These are phyloP conservation scores for Kryptopterus vitreolus DNA, from an alignment of 2,797 vertebrate genomes.

Conservation along the genomic window DNA sequence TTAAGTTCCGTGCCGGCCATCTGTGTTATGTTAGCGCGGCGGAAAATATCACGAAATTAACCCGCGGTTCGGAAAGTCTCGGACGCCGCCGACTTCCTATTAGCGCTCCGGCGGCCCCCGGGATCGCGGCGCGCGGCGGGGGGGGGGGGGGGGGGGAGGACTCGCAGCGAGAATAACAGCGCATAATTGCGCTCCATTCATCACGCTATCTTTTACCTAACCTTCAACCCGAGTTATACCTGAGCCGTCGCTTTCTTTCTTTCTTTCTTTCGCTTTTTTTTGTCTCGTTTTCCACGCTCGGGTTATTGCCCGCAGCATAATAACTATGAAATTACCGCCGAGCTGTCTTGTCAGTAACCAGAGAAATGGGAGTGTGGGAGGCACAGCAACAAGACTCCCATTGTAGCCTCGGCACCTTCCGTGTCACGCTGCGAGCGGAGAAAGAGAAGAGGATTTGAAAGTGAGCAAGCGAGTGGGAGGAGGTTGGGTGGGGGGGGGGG, in stretches of 20 bases:
- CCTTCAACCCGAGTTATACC: slow-evolving; percentile 50
- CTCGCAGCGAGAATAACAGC: slow-evolving; percentile 20
- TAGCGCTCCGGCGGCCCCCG: slow-evolving; percentile 29
- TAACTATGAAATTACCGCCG: slow-evolving; percentile 60
- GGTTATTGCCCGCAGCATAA: slow-evolving; percentile 60
- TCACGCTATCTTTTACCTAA: slow-evolving; percentile 44
- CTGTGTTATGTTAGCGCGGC: slow-evolving; percentile 67
- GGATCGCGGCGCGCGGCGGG: too few relatives aligned
- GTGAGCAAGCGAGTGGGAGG: background rate
- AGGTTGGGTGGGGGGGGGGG: slow-evolving; percentile 24
- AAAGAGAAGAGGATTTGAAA: slow-evolving; percentile 36
- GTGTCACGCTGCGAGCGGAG: slow-evolving; percentile 41
- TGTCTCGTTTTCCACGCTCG: slow-evolving; percentile 51
- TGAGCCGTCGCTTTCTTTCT: slow-evolving; percentile 49
- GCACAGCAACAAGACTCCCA: slow-evolving; percentile 57
- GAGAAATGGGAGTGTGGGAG: slow-evolving; percentile 59
- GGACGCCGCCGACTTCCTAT: slow-evolving; percentile 29
- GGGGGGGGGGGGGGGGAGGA: too few relatives aligned
- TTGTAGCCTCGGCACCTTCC: slow-evolving; percentile 58
- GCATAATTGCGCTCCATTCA: slow-evolving; percentile 40
- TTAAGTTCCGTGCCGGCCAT: slow-evolving; percentile 72
- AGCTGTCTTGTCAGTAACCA: slow-evolving; percentile 59
- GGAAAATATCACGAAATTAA: slow-evolving; percentile 64
- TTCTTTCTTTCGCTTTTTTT: slow-evolving; percentile 18
- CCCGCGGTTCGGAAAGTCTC: slow-evolving; percentile 59